Conservation (phyloP, 2,888 invertebrate genomes). For the Autographa pulchrina region DNA sequence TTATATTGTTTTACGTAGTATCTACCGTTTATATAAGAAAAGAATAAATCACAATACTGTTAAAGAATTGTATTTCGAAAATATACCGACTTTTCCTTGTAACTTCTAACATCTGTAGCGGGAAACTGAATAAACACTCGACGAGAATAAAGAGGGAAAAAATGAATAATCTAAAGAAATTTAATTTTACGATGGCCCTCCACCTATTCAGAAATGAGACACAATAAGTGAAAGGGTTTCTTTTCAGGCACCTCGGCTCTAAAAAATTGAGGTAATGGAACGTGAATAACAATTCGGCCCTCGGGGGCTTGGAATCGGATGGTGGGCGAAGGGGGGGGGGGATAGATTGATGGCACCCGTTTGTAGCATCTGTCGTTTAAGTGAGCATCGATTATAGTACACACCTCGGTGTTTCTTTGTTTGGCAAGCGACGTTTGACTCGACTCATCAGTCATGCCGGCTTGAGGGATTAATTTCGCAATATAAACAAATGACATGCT, state of each 20-base stretch:
- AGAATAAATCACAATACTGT: slow-evolving; percentile 22
- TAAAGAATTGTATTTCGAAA: slow-evolving; percentile 43
- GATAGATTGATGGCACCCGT: slow-evolving; percentile 87
- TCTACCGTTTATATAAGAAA: slow-evolving; percentile 29
- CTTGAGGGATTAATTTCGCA: slow-evolving; percentile 80
- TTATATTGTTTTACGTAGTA: slow-evolving; percentile 50
- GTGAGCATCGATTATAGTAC: slow-evolving; percentile 87
- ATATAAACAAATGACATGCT: slow-evolving; percentile 84
- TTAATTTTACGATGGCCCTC: slow-evolving; percentile 81
- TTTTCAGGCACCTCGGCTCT: slow-evolving; percentile 84
- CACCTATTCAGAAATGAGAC: slow-evolving; percentile 82
- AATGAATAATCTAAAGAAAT: slow-evolving; percentile 80
- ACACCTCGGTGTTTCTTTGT: slow-evolving; percentile 86
- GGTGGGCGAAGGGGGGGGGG: slow-evolving; percentile 66
- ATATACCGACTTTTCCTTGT: slow-evolving; percentile 49
- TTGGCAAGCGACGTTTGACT: slow-evolving; percentile 82
- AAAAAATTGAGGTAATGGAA: slow-evolving; percentile 89
- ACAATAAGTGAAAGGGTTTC: slow-evolving; percentile 88
- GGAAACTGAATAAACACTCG: slow-evolving; percentile 61
- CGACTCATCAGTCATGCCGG: slow-evolving; percentile 77
- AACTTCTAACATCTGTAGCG: slow-evolving; percentile 61
- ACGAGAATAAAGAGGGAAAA: slow-evolving; percentile 59
- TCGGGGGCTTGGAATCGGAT: slow-evolving; percentile 67
- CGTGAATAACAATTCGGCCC: slow-evolving; percentile 88
- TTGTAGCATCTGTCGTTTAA: slow-evolving; percentile 89